Evolutionary conservation across 2,113 vertebrate species (phyloP).

Genomic region (Morphnarchus princeps): DNA sequence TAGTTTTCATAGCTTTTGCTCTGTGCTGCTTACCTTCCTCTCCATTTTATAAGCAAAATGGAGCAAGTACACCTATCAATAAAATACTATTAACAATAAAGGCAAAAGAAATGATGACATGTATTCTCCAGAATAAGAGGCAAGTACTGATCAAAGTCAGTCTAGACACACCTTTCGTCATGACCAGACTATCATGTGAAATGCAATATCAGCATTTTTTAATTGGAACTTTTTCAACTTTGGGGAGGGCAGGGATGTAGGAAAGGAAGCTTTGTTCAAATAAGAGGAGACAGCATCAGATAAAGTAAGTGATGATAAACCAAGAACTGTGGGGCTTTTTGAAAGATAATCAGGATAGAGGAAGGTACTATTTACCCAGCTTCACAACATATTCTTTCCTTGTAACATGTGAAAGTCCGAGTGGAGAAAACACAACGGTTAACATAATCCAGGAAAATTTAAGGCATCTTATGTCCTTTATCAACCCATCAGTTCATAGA

Average conservation of each 20-base stretch:
- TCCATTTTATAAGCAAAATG: not conserved
- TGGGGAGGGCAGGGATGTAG: not conserved
- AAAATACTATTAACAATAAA: not conserved
- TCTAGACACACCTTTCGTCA: not conserved
- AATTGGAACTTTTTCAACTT: not conserved
- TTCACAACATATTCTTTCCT: not conserved
- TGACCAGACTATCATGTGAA: not conserved
- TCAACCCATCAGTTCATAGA: not conserved
- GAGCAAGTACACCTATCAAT: not conserved
- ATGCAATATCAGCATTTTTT: not conserved
- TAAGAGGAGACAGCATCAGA: not conserved
- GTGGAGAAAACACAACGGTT: not conserved
- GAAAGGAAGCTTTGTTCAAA: not conserved
- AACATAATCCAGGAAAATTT: not conserved
- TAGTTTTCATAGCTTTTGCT: not conserved
- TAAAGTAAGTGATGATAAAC: not conserved
- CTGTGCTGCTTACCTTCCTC: not conserved
- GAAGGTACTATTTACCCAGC: not conserved
- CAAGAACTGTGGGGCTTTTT: not conserved
- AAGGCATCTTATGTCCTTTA: not conserved
- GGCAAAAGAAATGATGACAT: not conserved
- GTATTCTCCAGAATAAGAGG: not conserved
- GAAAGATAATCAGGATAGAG: not conserved
- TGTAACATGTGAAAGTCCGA: not conserved
- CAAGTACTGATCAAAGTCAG: not conserved